Percentiles rank a stretch among this genome's conserved stretches.
Conservation (phyloP, 2,113 vertebrate genomes). For the Bubalus kerabau region DNA sequence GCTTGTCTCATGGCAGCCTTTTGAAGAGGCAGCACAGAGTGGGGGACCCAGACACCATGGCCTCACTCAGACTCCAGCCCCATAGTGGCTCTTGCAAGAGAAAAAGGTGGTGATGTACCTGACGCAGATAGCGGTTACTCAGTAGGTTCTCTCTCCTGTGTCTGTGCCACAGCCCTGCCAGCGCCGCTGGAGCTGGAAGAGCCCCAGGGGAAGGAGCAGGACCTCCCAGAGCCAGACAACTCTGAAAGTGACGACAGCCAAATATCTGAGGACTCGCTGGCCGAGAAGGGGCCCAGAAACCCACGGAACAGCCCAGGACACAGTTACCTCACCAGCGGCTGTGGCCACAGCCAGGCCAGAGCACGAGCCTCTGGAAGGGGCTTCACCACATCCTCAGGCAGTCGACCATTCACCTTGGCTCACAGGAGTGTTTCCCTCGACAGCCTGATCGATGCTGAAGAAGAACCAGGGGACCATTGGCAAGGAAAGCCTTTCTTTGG, state of each 20-base stretch:
- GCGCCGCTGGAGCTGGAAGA: conserved; percentile 81
- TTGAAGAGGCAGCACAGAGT: background rate
- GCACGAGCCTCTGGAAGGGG: background rate
- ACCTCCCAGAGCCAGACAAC: conserved; percentile 78
- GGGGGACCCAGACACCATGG: background rate
- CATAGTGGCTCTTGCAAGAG: conserved; percentile 68
- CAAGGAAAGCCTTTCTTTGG: conserved; percentile 66
- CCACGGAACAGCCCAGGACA: background rate
- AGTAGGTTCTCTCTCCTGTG: conserved; percentile 91
- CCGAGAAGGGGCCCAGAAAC: conserved; percentile 68
- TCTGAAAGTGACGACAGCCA: conserved; percentile 90
- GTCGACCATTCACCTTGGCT: conserved; percentile 10
- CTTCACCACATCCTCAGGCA: background rate
- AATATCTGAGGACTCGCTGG: conserved; percentile 92
- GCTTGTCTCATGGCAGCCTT: background rate
- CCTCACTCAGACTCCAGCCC: conserved; percentile 58
- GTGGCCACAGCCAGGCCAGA: background rate
- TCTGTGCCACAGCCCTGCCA: conserved; percentile 78
- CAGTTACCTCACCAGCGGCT: background rate
- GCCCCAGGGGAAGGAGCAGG: conserved; percentile 48
- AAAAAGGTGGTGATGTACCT: conserved; percentile 77
- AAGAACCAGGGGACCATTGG: conserved; percentile 58
- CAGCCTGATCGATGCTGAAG: conserved; percentile 75
- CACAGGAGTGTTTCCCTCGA: conserved; percentile 77
- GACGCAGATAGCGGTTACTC: conserved; percentile 93